Evolutionary conservation across 1,140 invertebrate species (phyloP), one percentile per base, ranked within the genome.

Genomic region (Drosophila triauraria): DNA sequence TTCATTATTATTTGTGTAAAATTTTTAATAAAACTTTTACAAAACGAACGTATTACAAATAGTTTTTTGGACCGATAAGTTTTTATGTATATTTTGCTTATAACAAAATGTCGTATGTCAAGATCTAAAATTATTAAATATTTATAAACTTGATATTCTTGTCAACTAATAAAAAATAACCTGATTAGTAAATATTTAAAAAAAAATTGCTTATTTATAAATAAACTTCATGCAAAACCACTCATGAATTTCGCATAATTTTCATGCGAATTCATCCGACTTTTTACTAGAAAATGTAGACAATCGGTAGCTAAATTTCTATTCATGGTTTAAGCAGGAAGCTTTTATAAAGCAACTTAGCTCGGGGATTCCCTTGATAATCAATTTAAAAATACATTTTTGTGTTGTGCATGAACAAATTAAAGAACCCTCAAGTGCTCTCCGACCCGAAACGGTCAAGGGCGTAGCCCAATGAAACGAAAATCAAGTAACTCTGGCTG

Each of bases 291-390:
- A 35, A 47, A 46, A 53, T 20, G 4, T 30, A 46, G 27, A 68
- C 13, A 71, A 35, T 50, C 40, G 10, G 67, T 30, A 15, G 54
- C 35, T 35, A 27, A 50, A 59, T 71, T 42, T 42, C 30, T 43
- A 67, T 59, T 61, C 80, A 82, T 48, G 74, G 74, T 46, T 62
- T 32, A 47, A 54, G 42, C 50, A 81, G 83, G 70, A 86, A 88
- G 54, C 57, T 65, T 57, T 80, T 69, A 76, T 38, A 57, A 20
- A 32, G 27, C 67, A 68, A 48, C 48, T 61, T 54, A 15, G 25
- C 35, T 59, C n/a, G 67, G 67, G 67, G 70, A 51, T 72, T 72
- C 53, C 69, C 67, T 23, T 17, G 38, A 15, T 46, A 25, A 68
- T 56, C 42, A 64, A 68, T 43, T 59, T 27, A 1, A 7, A 42